Evolutionary conservation across 2,113 vertebrate genomes (phyloP).

Genomic region (Apeltes quadracus): DNA sequence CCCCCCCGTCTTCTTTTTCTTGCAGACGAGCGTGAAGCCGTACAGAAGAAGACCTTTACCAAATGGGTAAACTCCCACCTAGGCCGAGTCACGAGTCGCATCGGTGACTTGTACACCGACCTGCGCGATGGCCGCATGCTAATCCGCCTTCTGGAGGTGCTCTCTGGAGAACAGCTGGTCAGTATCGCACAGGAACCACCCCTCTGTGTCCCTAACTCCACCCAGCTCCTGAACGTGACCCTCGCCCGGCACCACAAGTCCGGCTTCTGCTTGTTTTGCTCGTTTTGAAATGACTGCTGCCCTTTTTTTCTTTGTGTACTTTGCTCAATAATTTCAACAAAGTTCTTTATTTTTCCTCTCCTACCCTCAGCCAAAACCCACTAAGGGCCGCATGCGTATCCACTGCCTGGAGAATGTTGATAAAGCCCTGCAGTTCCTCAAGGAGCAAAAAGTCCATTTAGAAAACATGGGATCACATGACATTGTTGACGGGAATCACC

Average conservation of each 20-base stretch:
- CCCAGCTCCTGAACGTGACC: conserved; percentile 30
- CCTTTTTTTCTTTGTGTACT: background rate
- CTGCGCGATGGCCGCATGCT: conserved; percentile 93
- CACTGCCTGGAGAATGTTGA: conserved; percentile 96
- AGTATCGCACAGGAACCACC: conserved; percentile 63
- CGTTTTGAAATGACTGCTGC: background rate
- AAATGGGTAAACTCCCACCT: conserved; percentile 98
- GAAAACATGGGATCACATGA: conserved; percentile 96
- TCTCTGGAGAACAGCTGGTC: conserved; percentile 93
- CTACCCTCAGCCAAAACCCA: conserved; percentile 86
- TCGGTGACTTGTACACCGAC: conserved; percentile 92
- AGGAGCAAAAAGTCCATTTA: conserved; percentile 93
- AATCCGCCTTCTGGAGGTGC: conserved; percentile 90
- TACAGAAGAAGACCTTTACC: conserved; percentile 96
- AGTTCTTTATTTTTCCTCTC: background rate
- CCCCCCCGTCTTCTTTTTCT: background rate
- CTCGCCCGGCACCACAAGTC: conserved; percentile 13
- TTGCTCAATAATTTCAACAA: background rate
- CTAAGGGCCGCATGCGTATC: conserved; percentile 94
- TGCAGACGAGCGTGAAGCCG: conserved; percentile 92
- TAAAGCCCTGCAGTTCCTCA: conserved; percentile 93
- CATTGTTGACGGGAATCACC: conserved; percentile 94
- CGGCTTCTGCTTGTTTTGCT: conserved; percentile 3
- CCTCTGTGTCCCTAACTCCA: conserved; percentile 21
- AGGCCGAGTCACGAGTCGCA: conserved; percentile 89